Percentiles rank a stretch among this genome's conserved stretches.
phyloP scores from a whole-genome alignment of 1,140 invertebrate species.

The Apis cerana region DNA sequence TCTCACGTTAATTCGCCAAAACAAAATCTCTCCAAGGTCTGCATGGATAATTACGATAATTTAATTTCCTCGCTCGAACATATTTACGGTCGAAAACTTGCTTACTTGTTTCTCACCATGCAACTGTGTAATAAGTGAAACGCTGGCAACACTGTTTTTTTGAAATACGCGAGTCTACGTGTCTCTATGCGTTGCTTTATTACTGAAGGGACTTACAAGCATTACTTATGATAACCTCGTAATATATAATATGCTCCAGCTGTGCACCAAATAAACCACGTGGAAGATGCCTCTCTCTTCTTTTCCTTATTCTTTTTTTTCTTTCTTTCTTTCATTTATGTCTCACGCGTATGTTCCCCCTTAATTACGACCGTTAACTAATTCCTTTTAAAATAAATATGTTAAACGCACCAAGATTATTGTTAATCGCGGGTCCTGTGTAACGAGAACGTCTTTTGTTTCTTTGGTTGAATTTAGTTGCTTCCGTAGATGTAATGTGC shows the following conservation, averaged over 20 bases:
- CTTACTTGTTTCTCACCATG: not conserved
- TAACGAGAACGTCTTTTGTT: not conserved
- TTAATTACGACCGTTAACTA: constrained; percentile 19
- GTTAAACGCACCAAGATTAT: constrained; percentile 1
- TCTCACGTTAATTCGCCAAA: too few species aligned
- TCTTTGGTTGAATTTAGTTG: not conserved
- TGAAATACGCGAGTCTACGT: not conserved
- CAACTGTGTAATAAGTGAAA: not conserved
- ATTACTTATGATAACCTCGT: constrained; percentile 28
- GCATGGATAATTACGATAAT: not conserved
- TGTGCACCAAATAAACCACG: constrained; percentile 23
- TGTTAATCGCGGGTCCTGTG: not conserved
- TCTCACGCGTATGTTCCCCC: not conserved
- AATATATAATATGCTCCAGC: constrained; percentile 1
- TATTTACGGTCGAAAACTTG: not conserved
- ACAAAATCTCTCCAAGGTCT: not conserved
- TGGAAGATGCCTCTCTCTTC: too few species aligned
- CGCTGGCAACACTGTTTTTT: not conserved
- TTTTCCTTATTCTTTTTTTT: too few species aligned
- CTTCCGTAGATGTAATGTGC: too few species aligned
- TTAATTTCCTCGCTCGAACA: not conserved
- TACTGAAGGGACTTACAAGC: constrained; percentile 12
- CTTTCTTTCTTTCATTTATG: not conserved
- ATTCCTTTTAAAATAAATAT: constrained; percentile 15
- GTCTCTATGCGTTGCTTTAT: constrained; percentile 28